Percentiles rank a stretch among this genome's conserved stretches.
These are phyloP conservation scores for Lamprotornis superbus DNA, from an alignment of 2,113 vertebrate species.

Conservation along the genomic window DNA sequence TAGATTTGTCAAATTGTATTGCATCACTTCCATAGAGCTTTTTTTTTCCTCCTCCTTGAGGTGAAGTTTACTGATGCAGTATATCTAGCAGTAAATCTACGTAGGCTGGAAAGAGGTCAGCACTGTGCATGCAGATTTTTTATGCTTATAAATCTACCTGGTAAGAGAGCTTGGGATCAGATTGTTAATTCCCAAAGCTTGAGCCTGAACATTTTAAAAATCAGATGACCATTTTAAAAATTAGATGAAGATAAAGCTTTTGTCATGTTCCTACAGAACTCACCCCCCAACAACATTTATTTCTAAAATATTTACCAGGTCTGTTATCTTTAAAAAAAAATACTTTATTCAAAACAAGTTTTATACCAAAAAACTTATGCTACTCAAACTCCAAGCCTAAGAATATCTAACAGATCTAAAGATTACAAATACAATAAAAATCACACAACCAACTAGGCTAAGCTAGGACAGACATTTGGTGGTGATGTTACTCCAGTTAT, in stretches of 20 bases:
- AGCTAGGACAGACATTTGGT: not conserved
- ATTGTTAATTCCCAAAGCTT: not conserved
- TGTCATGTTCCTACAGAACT: not conserved
- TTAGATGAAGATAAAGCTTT: not conserved
- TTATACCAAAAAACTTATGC: not conserved
- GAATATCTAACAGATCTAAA: not conserved
- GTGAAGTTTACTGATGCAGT: not conserved
- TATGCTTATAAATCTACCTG: not conserved
- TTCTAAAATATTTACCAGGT: not conserved
- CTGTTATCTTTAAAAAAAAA: not conserved
- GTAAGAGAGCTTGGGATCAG: not conserved
- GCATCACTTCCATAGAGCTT: not conserved
- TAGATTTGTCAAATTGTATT: not conserved
- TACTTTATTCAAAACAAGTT: not conserved
- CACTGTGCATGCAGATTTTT: not conserved
- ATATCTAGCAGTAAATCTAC: not conserved
- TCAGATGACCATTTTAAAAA: not conserved
- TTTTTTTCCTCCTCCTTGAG: not conserved
- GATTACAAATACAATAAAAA: not conserved
- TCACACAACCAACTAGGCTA: not conserved
- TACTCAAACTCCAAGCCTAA: not conserved
- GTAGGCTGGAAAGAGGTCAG: not conserved
- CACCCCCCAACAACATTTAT: not conserved
- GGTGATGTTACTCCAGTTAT: not conserved
- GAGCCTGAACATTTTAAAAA: not conserved